phyloP scores from a whole-genome alignment of 2,888 invertebrate species.

The Sesia apiformis region DNA sequence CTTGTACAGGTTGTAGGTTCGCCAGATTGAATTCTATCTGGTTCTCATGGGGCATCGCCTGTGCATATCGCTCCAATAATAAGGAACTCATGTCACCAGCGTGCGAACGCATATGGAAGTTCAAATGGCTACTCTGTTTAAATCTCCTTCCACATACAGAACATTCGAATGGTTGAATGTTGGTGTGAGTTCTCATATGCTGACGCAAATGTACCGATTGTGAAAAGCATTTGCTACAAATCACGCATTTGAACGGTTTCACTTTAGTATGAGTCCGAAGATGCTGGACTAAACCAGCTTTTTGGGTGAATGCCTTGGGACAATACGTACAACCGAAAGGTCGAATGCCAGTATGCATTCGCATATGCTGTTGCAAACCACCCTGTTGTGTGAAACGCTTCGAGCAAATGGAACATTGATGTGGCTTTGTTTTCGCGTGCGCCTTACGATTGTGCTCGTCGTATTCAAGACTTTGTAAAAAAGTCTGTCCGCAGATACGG shows the following conservation, averaged over 20 bases:
- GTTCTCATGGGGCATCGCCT: conserved; percentile 24
- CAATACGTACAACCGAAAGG: conserved; percentile 61
- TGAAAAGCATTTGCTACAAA: conserved; percentile 61
- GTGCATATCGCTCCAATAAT: conserved; percentile 33
- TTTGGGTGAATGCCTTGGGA: conserved; percentile 62
- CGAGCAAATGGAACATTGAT: conserved; percentile 53
- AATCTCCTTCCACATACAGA: conserved; percentile 51
- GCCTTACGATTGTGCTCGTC: conserved; percentile 53
- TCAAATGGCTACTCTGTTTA: conserved; percentile 65
- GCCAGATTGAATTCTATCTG: conserved; percentile 46
- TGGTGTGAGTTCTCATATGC: conserved; percentile 68
- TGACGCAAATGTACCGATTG: conserved; percentile 65
- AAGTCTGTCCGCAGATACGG: conserved; percentile 43
- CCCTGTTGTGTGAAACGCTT: conserved; percentile 66
- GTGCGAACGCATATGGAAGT: conserved; percentile 64
- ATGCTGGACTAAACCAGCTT: conserved; percentile 64
- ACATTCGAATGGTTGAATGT: conserved; percentile 65
- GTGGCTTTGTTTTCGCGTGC: conserved; percentile 58
- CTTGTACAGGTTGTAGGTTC: conserved; percentile 48
- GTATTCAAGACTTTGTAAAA: conserved; percentile 37
- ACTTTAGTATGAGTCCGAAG: conserved; percentile 64
- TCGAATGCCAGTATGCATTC: conserved; percentile 60
- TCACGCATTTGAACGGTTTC: conserved; percentile 62
- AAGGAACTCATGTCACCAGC: conserved; percentile 25
- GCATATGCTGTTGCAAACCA: conserved; percentile 63